phyloP scores from a whole-genome alignment of 2,888 invertebrate species.

The Hesperia comma region DNA sequence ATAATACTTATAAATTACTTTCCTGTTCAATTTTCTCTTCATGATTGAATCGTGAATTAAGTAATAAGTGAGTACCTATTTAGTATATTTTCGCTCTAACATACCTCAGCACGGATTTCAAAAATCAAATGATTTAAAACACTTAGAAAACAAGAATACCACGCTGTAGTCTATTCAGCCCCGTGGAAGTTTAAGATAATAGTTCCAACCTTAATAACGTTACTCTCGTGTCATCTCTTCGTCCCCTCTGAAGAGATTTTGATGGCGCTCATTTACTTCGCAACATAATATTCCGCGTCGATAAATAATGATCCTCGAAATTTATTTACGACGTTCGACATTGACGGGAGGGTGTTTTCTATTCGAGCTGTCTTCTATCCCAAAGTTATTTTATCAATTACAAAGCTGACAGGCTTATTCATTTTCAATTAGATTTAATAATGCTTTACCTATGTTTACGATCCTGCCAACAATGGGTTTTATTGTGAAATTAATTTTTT shows the following conservation, averaged over 20 bases:
- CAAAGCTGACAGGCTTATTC: background rate
- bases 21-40: no score
- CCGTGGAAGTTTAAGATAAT: background rate
- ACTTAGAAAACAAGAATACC: no score
- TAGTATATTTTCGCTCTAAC: no score
- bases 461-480: no score
- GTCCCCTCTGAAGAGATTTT: conserved; percentile 57
- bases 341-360: conserved; percentile 32
- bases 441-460: background rate
- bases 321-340: conserved; percentile 55
- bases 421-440: background rate
- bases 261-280: conserved; percentile 66
- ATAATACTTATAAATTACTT: no score
- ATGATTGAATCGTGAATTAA: no score
- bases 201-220: conserved; percentile 4
- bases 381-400: conserved; percentile 10
- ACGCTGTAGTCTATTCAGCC: no score
- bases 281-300: conserved; percentile 65
- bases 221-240: conserved; percentile 38
- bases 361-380: conserved; percentile 1
- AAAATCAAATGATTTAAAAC: no score
- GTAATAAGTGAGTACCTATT: no score
- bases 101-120: no score
- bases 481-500: no score
- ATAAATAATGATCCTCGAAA: conserved; percentile 73